Conservation (phyloP, 2,888 invertebrate species). For the Yponomeuta cagnagella region DNA sequence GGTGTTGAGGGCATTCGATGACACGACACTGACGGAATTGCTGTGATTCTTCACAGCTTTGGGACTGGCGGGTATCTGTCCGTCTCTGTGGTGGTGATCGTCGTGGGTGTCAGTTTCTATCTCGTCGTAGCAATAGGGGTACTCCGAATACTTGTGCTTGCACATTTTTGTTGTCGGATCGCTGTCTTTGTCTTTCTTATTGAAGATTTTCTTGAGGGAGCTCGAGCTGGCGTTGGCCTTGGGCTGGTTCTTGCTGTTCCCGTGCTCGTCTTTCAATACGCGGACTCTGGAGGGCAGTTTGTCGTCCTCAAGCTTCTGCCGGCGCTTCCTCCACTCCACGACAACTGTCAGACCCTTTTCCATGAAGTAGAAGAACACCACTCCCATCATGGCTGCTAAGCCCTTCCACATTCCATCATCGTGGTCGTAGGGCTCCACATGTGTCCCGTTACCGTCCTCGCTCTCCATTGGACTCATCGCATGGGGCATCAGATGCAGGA, state of each 20-base stretch:
- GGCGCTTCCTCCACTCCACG: constrained; percentile 86
- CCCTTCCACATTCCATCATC: constrained; percentile 90
- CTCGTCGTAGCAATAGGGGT: constrained; percentile 91
- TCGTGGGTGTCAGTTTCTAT: constrained; percentile 84
- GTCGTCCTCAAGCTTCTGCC: constrained; percentile 80
- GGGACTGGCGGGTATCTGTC: constrained; percentile 57
- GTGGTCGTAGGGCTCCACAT: constrained; percentile 58
- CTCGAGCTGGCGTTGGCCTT: constrained; percentile 62
- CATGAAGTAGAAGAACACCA: constrained; percentile 92
- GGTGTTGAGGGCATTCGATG: constrained; percentile 56
- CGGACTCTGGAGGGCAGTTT: constrained; percentile 80
- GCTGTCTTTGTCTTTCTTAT: constrained; percentile 54
- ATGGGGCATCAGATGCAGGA: constrained; percentile 93
- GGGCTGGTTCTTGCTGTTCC: constrained; percentile 50
- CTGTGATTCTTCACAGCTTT: constrained; percentile 61
- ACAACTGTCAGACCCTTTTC: constrained; percentile 88
- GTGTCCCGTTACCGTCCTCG: constrained; percentile 30
- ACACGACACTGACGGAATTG: constrained; percentile 67
- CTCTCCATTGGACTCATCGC: constrained; percentile 73
- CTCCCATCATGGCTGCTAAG: constrained; percentile 85
- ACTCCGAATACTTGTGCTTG: constrained; percentile 92
- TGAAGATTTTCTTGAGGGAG: constrained; percentile 56
- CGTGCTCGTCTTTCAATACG: constrained; percentile 79
- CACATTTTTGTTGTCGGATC: constrained; percentile 81
- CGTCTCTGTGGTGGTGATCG: constrained; percentile 72